Evolutionary conservation across 1,140 invertebrate genomes (phyloP).

Genomic region (Zaprionus ghesquierei): DNA sequence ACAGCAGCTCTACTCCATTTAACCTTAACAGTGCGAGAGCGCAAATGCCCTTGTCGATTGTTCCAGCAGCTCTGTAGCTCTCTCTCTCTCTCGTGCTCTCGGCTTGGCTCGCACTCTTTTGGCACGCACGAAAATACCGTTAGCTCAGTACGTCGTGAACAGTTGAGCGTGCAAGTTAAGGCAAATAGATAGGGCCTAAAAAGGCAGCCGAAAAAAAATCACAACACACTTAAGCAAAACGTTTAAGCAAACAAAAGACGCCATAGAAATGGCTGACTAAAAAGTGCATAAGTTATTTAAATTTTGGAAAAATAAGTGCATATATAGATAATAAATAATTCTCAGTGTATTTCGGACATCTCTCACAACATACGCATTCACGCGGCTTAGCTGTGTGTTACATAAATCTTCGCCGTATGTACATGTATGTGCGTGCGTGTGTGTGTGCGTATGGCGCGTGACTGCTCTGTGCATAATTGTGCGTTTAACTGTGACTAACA

Average conservation of each 20-base stretch:
- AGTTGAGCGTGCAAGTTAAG: conserved; percentile 71
- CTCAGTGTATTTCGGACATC: not conserved
- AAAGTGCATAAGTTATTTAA: conserved; percentile 2
- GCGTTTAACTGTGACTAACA: conserved; percentile 43
- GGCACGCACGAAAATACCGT: conserved; percentile 63
- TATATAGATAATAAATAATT: not conserved
- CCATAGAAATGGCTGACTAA: conserved; percentile 45
- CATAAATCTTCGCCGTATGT: conserved; percentile 64
- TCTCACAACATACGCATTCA: not conserved
- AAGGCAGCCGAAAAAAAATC: conserved; percentile 24
- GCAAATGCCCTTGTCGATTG: conserved; percentile 8
- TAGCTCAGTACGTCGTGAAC: conserved; percentile 73
- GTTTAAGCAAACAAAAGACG: conserved; percentile 16
- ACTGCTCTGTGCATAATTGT: conserved; percentile 21
- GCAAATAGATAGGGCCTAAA: conserved; percentile 25
- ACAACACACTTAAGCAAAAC: conserved; percentile 25
- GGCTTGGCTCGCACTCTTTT: conserved; percentile 29
- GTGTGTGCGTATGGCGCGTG: conserved; percentile 52
- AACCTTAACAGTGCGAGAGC: conserved; percentile 16
- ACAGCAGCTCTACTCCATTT: conserved; percentile 6
- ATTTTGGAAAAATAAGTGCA: not conserved
- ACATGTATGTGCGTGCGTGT: conserved; percentile 44
- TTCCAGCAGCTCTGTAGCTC: not conserved
- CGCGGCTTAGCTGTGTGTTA: conserved; percentile 64
- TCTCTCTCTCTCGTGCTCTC: not conserved